Evolutionary conservation across 2,888 invertebrate species (phyloP).

Genomic region (Phengaris arion): DNA sequence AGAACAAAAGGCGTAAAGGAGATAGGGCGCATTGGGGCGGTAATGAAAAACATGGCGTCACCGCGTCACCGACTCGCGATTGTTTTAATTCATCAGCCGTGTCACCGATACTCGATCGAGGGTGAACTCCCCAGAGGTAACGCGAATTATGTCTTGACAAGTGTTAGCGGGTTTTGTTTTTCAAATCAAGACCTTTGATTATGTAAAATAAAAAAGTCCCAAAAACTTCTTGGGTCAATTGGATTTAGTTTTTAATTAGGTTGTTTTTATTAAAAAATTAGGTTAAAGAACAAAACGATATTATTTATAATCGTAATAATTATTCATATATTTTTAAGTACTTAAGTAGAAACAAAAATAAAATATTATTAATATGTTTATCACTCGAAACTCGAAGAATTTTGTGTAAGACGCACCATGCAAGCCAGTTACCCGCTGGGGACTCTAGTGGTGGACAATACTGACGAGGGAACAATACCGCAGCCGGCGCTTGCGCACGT

Average conservation of each 20-base stretch:
- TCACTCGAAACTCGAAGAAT: not conserved
- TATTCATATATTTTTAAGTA: no score
- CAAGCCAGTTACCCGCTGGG: not conserved
- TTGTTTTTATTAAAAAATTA: no score
- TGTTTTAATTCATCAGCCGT: constrained; percentile 39
- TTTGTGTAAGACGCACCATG: not conserved
- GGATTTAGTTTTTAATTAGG: no score
- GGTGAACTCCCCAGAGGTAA: constrained; percentile 22
- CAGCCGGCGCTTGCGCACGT: constrained; percentile 65
- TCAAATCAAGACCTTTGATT: not conserved
- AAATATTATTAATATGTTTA: not conserved
- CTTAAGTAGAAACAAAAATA: no score
- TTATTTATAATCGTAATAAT: no score
- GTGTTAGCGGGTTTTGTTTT: not conserved
- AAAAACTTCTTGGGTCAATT: no score
- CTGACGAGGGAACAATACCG: constrained; percentile 28
- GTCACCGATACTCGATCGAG: constrained; percentile 29
- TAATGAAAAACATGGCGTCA: constrained; percentile 71
- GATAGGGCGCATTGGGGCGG: constrained; percentile 46
- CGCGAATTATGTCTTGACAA: constrained; percentile 11
- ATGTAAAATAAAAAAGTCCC: not conserved
- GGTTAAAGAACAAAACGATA: no score
- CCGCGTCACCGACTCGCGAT: constrained; percentile 42
- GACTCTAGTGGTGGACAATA: constrained; percentile 33
- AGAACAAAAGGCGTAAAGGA: constrained; percentile 60